Evolutionary conservation across 1,140 invertebrate genomes (phyloP).

Genomic region (Thaumetopoea pityocampa): DNA sequence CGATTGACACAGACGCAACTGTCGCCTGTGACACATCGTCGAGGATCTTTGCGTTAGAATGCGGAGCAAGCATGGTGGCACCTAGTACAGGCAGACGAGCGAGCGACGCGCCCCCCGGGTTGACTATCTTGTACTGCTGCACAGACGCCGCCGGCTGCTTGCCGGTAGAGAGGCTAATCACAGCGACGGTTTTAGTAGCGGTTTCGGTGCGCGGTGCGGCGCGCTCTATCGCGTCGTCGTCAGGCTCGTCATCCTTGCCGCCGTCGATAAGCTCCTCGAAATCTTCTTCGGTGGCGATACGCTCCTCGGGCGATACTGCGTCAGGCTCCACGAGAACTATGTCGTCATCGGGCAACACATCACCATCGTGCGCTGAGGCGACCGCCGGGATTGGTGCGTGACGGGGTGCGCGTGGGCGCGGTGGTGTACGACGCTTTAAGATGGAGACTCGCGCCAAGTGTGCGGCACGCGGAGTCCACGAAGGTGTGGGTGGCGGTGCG

Average conservation of each 20-base stretch:
- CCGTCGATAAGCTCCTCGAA: constrained; percentile 79
- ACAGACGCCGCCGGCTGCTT: constrained; percentile 53
- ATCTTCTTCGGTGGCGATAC: constrained; percentile 79
- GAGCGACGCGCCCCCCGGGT: constrained; percentile 43
- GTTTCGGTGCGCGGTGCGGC: constrained; percentile 60
- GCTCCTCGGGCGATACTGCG: constrained; percentile 78
- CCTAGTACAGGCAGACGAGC: constrained; percentile 61
- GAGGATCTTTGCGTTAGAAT: constrained; percentile 68
- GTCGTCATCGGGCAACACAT: constrained; percentile 78
- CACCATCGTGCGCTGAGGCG: too few relatives aligned
- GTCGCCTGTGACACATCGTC: constrained; percentile 73
- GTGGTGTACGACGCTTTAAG: constrained; percentile 71
- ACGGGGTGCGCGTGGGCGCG: constrained; percentile 69
- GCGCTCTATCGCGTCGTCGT: constrained; percentile 51
- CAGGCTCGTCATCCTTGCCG: constrained; percentile 70
- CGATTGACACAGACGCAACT: constrained; percentile 76
- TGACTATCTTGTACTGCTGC: constrained; percentile 71
- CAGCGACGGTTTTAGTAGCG: constrained; percentile 71
- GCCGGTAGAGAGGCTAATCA: constrained; percentile 66
- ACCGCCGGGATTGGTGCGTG: too few relatives aligned
- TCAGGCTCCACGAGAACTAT: constrained; percentile 79
- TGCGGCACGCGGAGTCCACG: too few relatives aligned
- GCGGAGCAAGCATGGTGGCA: constrained; percentile 59
- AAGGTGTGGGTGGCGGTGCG: constrained; percentile 50
- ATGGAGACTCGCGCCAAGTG: constrained; percentile 77